A percentile compares a stretch with the other conserved stretches of the same genome.
These are phyloP conservation scores for Syrrhaptes paradoxus DNA, from an alignment of 2,113 vertebrate genomes.

Conservation along the genomic window DNA sequence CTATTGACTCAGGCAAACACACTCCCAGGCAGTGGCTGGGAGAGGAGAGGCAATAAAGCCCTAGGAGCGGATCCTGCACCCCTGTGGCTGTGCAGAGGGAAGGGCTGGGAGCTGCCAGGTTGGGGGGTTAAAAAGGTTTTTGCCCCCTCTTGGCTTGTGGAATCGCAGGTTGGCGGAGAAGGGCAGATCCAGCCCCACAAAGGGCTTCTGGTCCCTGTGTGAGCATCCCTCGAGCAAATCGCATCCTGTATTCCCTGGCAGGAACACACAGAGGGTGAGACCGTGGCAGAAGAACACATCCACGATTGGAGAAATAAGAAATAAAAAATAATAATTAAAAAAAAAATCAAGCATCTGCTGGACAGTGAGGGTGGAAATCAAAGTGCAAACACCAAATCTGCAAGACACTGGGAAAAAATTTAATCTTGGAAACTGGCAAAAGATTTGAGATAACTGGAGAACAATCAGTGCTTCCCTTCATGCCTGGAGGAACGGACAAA, in stretches of 20 bases:
- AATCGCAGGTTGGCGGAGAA: neutral
- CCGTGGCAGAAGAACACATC: rapidly evolving
- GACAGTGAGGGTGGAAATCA: neutral
- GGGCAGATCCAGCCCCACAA: neutral
- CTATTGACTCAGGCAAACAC: slow-evolving; percentile 3
- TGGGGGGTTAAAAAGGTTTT: neutral
- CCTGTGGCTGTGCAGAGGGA: neutral
- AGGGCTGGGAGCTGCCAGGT: neutral
- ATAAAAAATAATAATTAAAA: too few species aligned
- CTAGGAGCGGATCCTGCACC: neutral
- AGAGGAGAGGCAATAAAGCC: neutral
- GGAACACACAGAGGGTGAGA: neutral
- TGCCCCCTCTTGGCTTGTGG: neutral
- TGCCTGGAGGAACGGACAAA: slow-evolving; percentile 33
- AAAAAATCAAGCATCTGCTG: neutral
- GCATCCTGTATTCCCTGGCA: neutral
- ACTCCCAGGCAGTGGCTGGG: neutral
- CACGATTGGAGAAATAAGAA: rapidly evolving
- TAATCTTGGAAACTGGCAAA: slow-evolving; percentile 54
- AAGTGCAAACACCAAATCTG: neutral
- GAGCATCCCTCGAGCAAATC: neutral
- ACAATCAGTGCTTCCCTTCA: neutral
- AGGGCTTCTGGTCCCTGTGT: rapidly evolving
- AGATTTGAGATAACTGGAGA: slow-evolving; percentile 56
- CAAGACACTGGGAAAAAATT: neutral